Conservation (phyloP, 1,140 invertebrate genomes). For the Pseudomyrmex concolor region DNA sequence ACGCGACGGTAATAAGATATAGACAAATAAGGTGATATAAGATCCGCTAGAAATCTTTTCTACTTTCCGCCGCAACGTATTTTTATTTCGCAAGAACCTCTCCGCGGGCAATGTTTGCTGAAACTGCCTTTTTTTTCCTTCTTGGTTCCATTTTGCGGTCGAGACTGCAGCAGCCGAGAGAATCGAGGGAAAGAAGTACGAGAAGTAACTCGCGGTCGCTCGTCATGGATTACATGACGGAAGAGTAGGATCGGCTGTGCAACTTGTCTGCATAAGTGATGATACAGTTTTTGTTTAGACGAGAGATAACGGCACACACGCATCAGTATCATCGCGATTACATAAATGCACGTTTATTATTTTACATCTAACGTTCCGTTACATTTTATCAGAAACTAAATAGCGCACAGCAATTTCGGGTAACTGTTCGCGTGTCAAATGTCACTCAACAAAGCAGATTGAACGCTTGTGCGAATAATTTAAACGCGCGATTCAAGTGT, state of each 20-base stretch:
- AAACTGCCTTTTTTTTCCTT: slow-evolving; percentile 42
- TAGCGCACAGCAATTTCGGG: neutral
- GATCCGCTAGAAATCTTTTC: slow-evolving; percentile 23
- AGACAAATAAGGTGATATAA: neutral
- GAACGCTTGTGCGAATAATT: too few relatives aligned
- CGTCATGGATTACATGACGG: slow-evolving; percentile 46
- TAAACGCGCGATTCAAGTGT: slow-evolving; percentile 1
- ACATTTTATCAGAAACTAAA: slow-evolving; percentile 2
- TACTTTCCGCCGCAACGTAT: slow-evolving; percentile 43
- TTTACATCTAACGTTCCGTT: slow-evolving; percentile 13
- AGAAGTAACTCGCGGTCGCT: slow-evolving; percentile 42
- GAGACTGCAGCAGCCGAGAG: neutral
- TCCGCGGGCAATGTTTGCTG: slow-evolving; percentile 47
- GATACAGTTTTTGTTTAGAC: neutral
- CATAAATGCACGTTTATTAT: neutral
- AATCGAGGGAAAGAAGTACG: slow-evolving; percentile 5
- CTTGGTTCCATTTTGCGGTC: slow-evolving; percentile 54
- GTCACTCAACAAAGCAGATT: too few relatives aligned
- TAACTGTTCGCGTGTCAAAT: neutral
- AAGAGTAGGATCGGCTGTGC: slow-evolving; percentile 18
- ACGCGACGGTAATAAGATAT: slow-evolving; percentile 26
- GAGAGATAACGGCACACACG: neutral
- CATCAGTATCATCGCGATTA: neutral
- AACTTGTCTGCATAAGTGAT: slow-evolving; percentile 30
- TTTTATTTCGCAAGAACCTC: slow-evolving; percentile 63